phyloP scores from a whole-genome alignment of 1,140 invertebrate species.

The Trigoniulus corallinus region DNA sequence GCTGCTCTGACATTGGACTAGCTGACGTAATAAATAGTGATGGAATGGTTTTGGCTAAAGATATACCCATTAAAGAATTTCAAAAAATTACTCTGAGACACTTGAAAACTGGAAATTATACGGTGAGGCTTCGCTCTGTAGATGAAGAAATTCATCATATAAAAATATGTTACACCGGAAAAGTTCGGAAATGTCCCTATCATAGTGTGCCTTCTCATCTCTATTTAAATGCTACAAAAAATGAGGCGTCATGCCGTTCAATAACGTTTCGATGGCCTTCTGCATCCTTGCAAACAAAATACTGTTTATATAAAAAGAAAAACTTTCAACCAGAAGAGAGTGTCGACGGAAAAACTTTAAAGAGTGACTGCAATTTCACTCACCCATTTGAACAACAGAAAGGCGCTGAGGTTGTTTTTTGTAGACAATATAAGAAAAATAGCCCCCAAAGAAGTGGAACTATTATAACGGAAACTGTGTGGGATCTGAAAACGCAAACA shows the following conservation, averaged over 20 bases:
- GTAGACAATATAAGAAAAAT: background rate
- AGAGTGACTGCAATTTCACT: background rate
- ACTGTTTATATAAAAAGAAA: background rate
- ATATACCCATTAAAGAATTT: background rate
- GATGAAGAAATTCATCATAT: background rate
- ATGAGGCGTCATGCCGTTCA: background rate
- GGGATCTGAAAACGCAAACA: no score
- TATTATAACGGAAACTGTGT: background rate
- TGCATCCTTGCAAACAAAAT: background rate
- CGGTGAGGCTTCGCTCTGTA: background rate
- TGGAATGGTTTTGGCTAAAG: background rate
- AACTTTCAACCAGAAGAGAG: background rate
- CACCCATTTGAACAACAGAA: background rate
- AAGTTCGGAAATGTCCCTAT: background rate
- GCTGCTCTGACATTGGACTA: background rate
- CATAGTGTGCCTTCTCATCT: background rate
- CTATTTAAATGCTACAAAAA: background rate
- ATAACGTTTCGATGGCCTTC: background rate
- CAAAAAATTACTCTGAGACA: background rate
- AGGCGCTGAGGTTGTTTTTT: background rate
- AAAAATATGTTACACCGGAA: background rate
- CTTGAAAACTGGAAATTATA: background rate
- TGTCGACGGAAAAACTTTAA: background rate
- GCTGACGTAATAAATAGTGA: background rate
- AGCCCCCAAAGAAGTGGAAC: background rate